A percentile compares a stretch with the other conserved stretches of the same genome.
phyloP scores from a whole-genome alignment of 2,797 vertebrate genomes.

The Acipenser transmontanus region DNA sequence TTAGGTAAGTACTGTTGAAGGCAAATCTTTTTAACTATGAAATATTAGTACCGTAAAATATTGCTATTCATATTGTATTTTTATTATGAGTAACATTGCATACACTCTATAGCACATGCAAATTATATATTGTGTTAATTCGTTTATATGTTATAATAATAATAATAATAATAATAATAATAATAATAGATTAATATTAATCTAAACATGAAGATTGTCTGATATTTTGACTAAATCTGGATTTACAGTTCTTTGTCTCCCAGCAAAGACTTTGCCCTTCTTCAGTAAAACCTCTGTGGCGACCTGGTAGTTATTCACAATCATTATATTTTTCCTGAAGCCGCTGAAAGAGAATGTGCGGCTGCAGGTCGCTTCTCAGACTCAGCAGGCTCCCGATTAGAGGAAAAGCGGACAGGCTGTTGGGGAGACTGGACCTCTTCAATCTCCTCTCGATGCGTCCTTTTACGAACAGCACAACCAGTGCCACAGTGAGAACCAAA shows the following conservation, averaged over 20 bases:
- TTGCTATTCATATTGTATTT: too few species aligned
- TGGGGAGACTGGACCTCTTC: conserved; percentile 43
- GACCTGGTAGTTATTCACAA: conserved; percentile 74
- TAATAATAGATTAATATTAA: too few species aligned
- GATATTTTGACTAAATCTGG: too few species aligned
- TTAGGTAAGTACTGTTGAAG: too few species aligned
- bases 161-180: too few species aligned
- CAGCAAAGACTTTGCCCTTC: conserved; percentile 85
- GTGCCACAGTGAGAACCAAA: conserved; percentile 32
- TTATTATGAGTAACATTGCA: too few species aligned
- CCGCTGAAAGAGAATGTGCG: conserved; percentile 70
- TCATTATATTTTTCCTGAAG: conserved; percentile 76
- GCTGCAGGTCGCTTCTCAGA: conserved; percentile 55
- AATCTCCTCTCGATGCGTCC: conserved; percentile 27
- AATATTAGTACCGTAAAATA: too few species aligned
- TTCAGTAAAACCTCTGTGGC: conserved; percentile 85
- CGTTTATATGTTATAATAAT: not conserved
- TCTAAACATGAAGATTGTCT: not conserved
- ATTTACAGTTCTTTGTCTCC: conserved; percentile 77
- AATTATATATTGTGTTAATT: not conserved
- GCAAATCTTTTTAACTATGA: too few species aligned
- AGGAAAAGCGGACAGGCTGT: conserved; percentile 69
- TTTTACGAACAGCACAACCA: conserved; percentile 47
- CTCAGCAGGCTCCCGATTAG: conserved; percentile 87
- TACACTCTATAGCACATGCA: too few species aligned